A percentile compares a stretch with the other conserved stretches of the same genome.
These are phyloP conservation scores for Catocala nupta DNA, from an alignment of 2,888 invertebrate species.

Conservation along the genomic window DNA sequence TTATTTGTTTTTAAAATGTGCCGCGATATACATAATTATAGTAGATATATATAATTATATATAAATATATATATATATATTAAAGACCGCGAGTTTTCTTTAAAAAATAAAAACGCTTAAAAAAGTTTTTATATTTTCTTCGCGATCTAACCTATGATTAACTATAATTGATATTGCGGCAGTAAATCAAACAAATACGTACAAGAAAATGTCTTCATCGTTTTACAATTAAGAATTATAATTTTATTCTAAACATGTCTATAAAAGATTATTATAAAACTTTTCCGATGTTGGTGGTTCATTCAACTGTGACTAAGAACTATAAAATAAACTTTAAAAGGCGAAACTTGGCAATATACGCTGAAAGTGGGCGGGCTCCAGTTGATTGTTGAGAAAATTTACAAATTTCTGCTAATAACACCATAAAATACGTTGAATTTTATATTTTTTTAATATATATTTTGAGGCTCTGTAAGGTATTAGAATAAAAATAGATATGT, in stretches of 20 bases:
- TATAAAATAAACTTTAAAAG: slow-evolving; percentile 65
- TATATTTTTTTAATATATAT: slow-evolving; percentile 24
- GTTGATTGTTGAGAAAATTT: slow-evolving; percentile 59
- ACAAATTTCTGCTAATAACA: slow-evolving; percentile 70
- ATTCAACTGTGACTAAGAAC: slow-evolving; percentile 60
- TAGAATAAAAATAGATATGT: too few species aligned
- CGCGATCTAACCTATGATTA: too few species aligned
- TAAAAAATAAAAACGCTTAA: too few species aligned
- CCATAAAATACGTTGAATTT: slow-evolving; percentile 61
- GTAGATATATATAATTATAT: too few species aligned
- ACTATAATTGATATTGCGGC: too few species aligned
- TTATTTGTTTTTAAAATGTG: too few species aligned
- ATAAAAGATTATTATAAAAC: slow-evolving; percentile 31
- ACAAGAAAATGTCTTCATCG: slow-evolving; percentile 1
- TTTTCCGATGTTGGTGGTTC: slow-evolving; percentile 43
- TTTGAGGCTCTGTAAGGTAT: not conserved
- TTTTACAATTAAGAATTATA: slow-evolving; percentile 8
- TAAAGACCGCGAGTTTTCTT: too few species aligned
- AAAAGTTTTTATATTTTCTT: too few species aligned
- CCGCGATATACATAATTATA: too few species aligned
- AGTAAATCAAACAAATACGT: too few species aligned
- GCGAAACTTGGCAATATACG: slow-evolving; percentile 48
- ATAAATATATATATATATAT: too few species aligned
- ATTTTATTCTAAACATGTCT: slow-evolving; percentile 20
- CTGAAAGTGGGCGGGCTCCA: slow-evolving; percentile 67